Evolutionary conservation across 2,797 vertebrate species (phyloP), one percentile per base, ranked within the genome.

Genomic region (Neosalanx taihuensis): DNA sequence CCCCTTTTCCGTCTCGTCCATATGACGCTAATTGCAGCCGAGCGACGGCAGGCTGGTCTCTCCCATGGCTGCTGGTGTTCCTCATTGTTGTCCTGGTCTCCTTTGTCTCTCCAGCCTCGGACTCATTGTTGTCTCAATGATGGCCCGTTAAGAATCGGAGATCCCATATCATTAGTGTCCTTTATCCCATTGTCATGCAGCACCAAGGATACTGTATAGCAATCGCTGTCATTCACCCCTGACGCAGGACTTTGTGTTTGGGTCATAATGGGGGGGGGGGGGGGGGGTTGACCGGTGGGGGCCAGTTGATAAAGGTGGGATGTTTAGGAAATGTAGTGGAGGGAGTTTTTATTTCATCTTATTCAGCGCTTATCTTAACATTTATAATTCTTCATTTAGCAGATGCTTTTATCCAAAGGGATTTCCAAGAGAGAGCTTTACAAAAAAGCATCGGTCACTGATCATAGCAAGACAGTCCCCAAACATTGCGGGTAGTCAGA

Each of bases 1-100:
- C 73, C 66, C 71, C 82, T 77, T 75, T 75, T 80, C 69, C 71
- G 74, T 53, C 75, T 53, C 74, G 77, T 83, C 83, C 83, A 81
- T 90, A 82, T 87, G 87, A 89, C 70, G 75, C 85, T 90, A 91
- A 91, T 91, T 89, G 85, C 83, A 77, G 72, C 80, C 81, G 84
- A 84, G 73, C 75, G 1, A 85, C 71, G 76, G 86, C 68, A 82
- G 84, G 69, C 81, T 81, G 81, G 76, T 1, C 0, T 66, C 1
- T 0, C 61, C n/a, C n/a, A 37, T 1, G 1, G 37, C 76, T 85
- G 73, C 83, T 83, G 84, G 82, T 85, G 87, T 81, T 85, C 69
- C 9, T 81, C 79, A 89, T 90, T 89, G 88, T 91, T 82, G 79
- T 84, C 79, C 81, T 76, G 72, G 3, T 70, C 75, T 49, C 86